Evolutionary conservation across 2,888 invertebrate species (phyloP), one percentile per base, ranked within the genome.

Genomic region (Andricus curvator): DNA sequence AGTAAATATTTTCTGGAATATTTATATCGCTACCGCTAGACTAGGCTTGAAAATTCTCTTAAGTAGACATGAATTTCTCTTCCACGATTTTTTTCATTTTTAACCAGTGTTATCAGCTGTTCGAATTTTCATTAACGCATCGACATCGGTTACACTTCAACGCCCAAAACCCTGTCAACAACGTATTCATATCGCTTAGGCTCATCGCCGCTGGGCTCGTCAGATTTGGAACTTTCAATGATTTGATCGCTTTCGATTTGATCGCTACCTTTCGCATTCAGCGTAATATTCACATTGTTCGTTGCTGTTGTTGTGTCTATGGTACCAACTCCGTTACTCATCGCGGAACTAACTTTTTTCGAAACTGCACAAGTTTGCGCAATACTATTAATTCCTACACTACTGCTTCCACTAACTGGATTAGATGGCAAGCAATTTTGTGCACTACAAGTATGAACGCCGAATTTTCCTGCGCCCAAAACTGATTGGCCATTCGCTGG

Each of bases 91-190:
- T 44, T 33, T 20, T 64, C 2, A 29, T 41, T 37, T 22, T 11
- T n/a, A 37, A 25, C 60, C 60, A 25, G 51, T 51, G 33, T 41
- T 37, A 33, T 22, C 9, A 25, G 62, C 37, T 37, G 20, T 15
- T 20, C 20, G 37, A 66, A 41, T 37, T 62, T 77, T 60, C 5
- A 17, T 25, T n/a, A 77, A 62, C 62, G 37, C 33, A 13, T 3
- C 20, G 68, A 56, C n/a, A n/a, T 62, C 20, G 4, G 5, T 95
- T 94, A 97, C 91, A 97, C 97, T 94, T 97, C 97, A 87, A 97
- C 97, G 90, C 97, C 97, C 89, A 97, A 94, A 82, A 95, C 96
- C 93, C 97, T 95, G 93, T 97, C 97, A 85, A 97, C 96, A 85
- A 97, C 96, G 93, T 97, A 97, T 86, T 96, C 96, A 93, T 95